A percentile compares a stretch with the other conserved stretches of the same genome.
Conservation (phyloP, 2,888 invertebrate species). For the Dicycla oo region DNA sequence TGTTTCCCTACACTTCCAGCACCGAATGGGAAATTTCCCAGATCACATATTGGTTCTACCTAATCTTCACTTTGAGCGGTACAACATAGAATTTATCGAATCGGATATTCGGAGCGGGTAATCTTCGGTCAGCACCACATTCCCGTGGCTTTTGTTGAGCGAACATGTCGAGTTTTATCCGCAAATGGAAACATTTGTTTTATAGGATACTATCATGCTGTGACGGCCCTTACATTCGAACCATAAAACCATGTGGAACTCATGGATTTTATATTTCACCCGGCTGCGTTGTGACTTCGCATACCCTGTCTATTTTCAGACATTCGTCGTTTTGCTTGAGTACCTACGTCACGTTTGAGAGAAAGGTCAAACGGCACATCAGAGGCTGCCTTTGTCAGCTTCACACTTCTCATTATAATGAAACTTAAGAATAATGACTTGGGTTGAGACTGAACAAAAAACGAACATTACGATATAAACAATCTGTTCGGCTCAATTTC, state of each 20-base stretch:
- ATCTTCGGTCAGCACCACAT: conserved; percentile 63
- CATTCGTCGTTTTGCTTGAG: conserved; percentile 41
- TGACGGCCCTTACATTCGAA: conserved; percentile 55
- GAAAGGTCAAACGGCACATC: conserved; percentile 28
- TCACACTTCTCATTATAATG: conserved; percentile 40
- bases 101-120: conserved; percentile 56
- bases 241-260: conserved; percentile 58
- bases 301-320: conserved; percentile 44
- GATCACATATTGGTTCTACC: conserved; percentile 61
- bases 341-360: conserved; percentile 34
- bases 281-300: conserved; percentile 22
- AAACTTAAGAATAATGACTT: conserved; percentile 35
- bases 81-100: conserved; percentile 62
- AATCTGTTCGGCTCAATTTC: not conserved
- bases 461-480: not conserved
- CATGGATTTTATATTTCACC: conserved; percentile 59
- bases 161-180: conserved; percentile 61
- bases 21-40: conserved; percentile 48
- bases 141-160: conserved; percentile 63
- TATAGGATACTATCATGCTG: conserved; percentile 58
- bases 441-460: conserved; percentile 11
- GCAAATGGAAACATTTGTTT: conserved; percentile 63
- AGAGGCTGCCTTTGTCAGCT: conserved; percentile 34
- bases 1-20: conserved; percentile 53
- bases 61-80: conserved; percentile 62